Conservation (phyloP, 2,113 vertebrate genomes). For the Ptyas mucosa region DNA sequence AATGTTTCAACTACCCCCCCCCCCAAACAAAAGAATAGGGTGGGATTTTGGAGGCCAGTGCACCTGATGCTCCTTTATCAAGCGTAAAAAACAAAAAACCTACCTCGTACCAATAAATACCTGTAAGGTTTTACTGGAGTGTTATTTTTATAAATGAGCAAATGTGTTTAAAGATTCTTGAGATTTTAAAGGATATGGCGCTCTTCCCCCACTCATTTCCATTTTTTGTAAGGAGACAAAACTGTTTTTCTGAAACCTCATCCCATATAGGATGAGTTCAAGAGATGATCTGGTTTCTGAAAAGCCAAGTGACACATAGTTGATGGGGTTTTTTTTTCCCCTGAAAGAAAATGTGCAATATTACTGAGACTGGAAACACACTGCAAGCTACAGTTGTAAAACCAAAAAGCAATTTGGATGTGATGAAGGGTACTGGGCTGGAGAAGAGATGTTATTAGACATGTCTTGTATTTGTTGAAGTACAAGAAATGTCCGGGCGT, state of each 20-base stretch:
- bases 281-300: constrained; percentile 2
- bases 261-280: constrained; percentile 23
- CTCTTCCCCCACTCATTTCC: background rate
- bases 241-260: constrained; percentile 27
- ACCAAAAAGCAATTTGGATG: constrained; percentile 42
- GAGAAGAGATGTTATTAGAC: constrained; percentile 42
- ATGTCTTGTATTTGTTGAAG: constrained; percentile 48
- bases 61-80: background rate
- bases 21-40: background rate
- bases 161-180: background rate
- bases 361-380: constrained; percentile 27
- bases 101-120: background rate
- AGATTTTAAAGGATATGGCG: constrained; percentile 1
- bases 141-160: background rate
- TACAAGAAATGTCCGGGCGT: constrained; percentile 14
- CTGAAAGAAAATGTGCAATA: constrained; percentile 47
- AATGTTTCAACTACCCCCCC: too few relatives aligned
- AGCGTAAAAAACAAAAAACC: background rate
- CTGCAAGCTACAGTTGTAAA: constrained; percentile 14
- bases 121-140: background rate
- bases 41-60: background rate
- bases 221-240: constrained; percentile 15
- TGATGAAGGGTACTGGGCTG: constrained; percentile 32
- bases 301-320: background rate
- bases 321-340: constrained; percentile 11